These are phyloP conservation scores for Xylocopa sonorina DNA, from an alignment of 1,140 invertebrate genomes.

Conservation along the genomic window DNA sequence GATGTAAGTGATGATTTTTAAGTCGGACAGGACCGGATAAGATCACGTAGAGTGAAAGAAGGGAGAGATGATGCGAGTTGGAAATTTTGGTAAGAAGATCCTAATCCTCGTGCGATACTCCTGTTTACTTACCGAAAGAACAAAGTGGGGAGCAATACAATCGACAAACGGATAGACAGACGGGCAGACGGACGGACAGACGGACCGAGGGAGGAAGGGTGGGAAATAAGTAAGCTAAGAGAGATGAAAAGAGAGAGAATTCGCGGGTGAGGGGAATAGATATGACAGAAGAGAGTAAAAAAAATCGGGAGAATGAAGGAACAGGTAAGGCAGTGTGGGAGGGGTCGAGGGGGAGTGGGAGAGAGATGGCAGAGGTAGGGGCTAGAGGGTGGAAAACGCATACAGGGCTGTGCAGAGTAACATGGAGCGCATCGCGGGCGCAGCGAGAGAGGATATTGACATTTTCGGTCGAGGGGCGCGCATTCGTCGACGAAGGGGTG, in stretches of 20 bases:
- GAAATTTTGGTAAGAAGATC: neutral
- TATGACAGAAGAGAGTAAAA: neutral
- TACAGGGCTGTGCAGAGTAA: conserved; percentile 42
- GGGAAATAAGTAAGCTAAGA: conserved; percentile 12
- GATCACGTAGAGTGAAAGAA: neutral
- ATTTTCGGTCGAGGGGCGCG: conserved; percentile 77
- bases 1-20: conserved; percentile 8
- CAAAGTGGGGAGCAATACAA: neutral
- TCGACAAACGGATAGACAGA: neutral
- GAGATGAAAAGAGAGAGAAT: conserved; percentile 19
- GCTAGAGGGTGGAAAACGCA: conserved; percentile 38
- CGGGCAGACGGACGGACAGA: conserved; percentile 7
- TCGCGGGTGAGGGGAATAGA: neutral
- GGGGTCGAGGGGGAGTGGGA: neutral
- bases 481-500: conserved; percentile 59
- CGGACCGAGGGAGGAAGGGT: neutral
- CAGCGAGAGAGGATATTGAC: conserved; percentile 78
- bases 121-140: neutral
- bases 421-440: conserved; percentile 69
- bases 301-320: conserved; percentile 13
- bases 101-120: neutral
- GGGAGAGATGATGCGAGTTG: neutral
- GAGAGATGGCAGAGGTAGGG: neutral
- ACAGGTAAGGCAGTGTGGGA: conserved; percentile 29
- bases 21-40: neutral